Conservation (phyloP, 2,888 invertebrate genomes). For the Steromphala cineraria region DNA sequence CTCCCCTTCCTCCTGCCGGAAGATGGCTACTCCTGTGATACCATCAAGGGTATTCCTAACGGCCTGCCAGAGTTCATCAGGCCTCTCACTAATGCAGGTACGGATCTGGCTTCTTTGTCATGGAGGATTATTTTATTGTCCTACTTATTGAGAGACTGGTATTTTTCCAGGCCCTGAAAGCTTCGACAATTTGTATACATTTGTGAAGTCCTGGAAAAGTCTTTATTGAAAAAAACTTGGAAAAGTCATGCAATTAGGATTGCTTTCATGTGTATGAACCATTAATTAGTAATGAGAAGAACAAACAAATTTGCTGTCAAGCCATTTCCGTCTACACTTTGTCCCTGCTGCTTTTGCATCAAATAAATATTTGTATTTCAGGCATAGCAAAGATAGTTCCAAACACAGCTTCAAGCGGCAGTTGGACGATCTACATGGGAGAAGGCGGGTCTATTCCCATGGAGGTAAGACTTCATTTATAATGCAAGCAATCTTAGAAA, state of each 20-base stretch:
- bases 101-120: not conserved
- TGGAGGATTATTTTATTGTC: no score
- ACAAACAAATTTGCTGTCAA: no score
- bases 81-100: constrained; percentile 56
- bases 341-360: no score
- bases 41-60: constrained; percentile 91
- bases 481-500: not conserved
- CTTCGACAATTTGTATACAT: no score
- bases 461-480: not conserved
- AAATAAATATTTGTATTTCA: constrained; percentile 34
- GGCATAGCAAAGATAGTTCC: constrained; percentile 92
- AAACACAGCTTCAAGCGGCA: constrained; percentile 92
- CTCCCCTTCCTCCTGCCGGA: constrained; percentile 95
- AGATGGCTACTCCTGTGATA: constrained; percentile 98
- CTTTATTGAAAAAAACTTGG: no score
- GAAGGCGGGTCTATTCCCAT: constrained; percentile 40
- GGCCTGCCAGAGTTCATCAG: constrained; percentile 76
- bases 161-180: no score
- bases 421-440: constrained; percentile 96
- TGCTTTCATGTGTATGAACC: no score
- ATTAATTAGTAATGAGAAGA: no score
- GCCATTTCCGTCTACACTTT: no score
- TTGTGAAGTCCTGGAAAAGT: no score
- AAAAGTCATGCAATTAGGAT: no score
- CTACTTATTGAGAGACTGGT: no score